Evolutionary conservation across 2,888 invertebrate species (phyloP), one percentile per base, ranked within the genome.

Genomic region (Drosophila putrida): DNA sequence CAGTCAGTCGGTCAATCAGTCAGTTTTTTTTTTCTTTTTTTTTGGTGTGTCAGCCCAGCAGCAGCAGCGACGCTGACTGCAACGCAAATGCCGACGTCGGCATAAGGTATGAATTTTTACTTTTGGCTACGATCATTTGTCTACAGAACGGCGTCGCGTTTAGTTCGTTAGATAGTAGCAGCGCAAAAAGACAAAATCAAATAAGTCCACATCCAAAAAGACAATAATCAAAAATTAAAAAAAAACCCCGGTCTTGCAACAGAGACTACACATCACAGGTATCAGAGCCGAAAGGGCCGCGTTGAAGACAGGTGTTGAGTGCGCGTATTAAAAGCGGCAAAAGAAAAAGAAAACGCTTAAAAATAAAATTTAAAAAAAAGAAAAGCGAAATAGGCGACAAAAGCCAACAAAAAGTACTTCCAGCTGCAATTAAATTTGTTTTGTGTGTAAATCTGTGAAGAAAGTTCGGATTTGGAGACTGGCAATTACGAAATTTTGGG

Each of bases 81-180:
- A 66, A 72, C 76, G 74, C 20, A 62, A 71, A 60, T 66, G 77
- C 70, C 68, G 65, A 69, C 78, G 78, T 68, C 70, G 71, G 71
- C 71, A 77, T 88, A 78, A 84, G 90, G 90, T 85, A 90, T 78
- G 84, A 85, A 82, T 72, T 84, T 88, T 75, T 53, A 70, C 70
- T 72, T 87, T 87, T 80, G 80, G 75, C 82, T 82, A 76, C 79
- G 89, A 83, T 91, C 91, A 91, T 89, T 91, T 88, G 90, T 90
- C 81, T 87, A 86, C 90, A 84, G 86, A 82, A 82, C 91, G 81
- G 81, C 90, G 87, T 72, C 82, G 90, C 80, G 91, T 78, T 75
- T 60, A 85, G 91, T 88, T 88, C 90, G 88, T 90, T 90, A 87
- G 84, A 88, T 65, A 73, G 59, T 28, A 59, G 54, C 69, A 76